Base-by-base conservation (phyloP, 2,113 vertebrate species). In the Ammodytes dubius region DNA sequence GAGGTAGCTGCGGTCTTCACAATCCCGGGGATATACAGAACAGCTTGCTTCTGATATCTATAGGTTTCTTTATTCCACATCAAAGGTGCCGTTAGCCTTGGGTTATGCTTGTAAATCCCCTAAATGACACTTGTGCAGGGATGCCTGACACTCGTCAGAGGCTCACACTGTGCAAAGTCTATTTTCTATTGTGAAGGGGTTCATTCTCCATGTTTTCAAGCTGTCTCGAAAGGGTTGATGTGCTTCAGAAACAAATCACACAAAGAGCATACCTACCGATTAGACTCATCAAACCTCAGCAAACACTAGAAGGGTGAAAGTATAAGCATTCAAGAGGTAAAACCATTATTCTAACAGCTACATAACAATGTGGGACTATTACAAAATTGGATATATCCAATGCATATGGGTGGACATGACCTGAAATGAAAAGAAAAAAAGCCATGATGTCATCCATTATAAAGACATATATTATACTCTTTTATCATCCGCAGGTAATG, bases 71-170 rank as follows among this genome's bases (percentile, higher is more conserved):
- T 83, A 83, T 88, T 88, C 67, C 46, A 75, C 87, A 84, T 88
- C 77, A 93, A 88, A 94, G 83, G n/a, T 53, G 66, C 76, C 70
- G 68, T 85, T 89, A 82, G 85, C 87, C 70, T 70, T 58, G 79
- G 82, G 91, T 93, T 90, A 83, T 70, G 69, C 81, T 90, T 91
- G 88, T 85, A 85, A 92, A 93, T 93, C 89, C 90, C 68, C 77
- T 59, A 83, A 88, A 88, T 92, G 93, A 89, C 90, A 91, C 71
- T 84, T 68, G 86, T 43, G 69, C 66, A 40, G 72, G 54, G 64
- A 86, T 79, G 82, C 89, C 83, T 89, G 82, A 89, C 87, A 88
- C 79, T 71, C 70, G 66, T 91, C 85, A 84, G 67, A 86, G 77
- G 70, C 73, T 68, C 53, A 7, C 42, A 56, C 73, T 77, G 64